phyloP scores from a whole-genome alignment of 2,888 invertebrate genomes.

The Pollenia labialis region DNA sequence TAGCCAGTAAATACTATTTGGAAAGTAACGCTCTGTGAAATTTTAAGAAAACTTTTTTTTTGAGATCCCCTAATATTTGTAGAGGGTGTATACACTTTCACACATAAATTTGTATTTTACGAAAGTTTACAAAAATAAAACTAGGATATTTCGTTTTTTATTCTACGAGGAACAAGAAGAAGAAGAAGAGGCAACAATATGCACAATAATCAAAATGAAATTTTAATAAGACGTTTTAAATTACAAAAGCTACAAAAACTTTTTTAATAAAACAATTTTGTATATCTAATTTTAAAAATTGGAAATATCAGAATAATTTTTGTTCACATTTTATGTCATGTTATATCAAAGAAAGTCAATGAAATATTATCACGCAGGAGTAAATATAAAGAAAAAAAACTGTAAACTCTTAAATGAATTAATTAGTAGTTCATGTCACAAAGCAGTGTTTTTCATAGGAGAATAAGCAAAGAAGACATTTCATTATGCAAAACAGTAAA shows the following conservation, averaged over 20 bases:
- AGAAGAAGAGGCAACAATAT: neutral
- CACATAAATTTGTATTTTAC: neutral
- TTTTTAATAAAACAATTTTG: constrained; percentile 5
- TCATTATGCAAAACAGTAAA: too few species aligned
- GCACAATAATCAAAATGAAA: constrained; percentile 5
- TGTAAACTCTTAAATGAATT: too few species aligned
- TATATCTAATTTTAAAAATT: neutral
- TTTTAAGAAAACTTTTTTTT: too few species aligned
- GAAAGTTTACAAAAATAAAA: constrained; percentile 11
- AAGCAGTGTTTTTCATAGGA: too few species aligned
- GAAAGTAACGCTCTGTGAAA: too few species aligned
- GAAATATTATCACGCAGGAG: neutral
- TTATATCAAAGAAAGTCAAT: neutral
- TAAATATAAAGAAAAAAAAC: too few species aligned
- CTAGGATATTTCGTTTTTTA: neutral
- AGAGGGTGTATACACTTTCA: too few species aligned
- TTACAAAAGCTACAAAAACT: constrained; percentile 18
- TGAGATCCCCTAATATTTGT: too few species aligned
- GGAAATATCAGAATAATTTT: constrained; percentile 10
- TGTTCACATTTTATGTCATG: neutral
- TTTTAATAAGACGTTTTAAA: constrained; percentile 12
- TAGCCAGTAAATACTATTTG: too few species aligned
- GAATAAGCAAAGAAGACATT: too few species aligned
- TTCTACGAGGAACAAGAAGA: too few species aligned
- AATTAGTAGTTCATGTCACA: too few species aligned